phyloP scores from a whole-genome alignment of 2,113 vertebrate genomes.

The Hemichromis elongatus region DNA sequence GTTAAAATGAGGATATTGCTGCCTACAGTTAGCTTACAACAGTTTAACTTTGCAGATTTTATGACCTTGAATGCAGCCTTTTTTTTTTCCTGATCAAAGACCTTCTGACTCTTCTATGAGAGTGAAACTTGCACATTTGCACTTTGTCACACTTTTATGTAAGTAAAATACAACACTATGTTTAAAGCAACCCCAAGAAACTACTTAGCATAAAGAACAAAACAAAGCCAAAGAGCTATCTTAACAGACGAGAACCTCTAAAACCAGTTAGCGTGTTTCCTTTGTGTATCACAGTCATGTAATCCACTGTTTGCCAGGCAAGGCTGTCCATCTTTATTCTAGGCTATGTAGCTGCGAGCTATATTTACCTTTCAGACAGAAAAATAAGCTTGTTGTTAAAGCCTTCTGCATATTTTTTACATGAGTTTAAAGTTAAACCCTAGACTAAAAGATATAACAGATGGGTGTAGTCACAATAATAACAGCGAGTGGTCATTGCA shows the following conservation, averaged over 20 bases:
- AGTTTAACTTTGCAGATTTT: background rate
- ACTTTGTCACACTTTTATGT: background rate
- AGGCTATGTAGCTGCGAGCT: background rate
- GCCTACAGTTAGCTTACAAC: background rate
- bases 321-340: background rate
- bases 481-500: too few species aligned
- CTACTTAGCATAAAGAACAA: background rate
- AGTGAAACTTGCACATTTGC: background rate
- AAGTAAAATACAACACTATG: background rate
- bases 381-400: background rate
- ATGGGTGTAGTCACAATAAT: background rate
- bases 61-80: background rate
- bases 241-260: background rate
- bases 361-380: background rate
- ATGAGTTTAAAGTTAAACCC: background rate
- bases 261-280: background rate
- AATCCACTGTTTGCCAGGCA: background rate
- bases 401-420: background rate
- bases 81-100: background rate
- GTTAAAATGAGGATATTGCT: background rate
- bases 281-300: background rate
- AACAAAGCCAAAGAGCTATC: background rate
- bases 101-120: background rate
- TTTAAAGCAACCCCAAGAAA: background rate
- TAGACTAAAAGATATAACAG: background rate